Base-by-base conservation (phyloP, 1,140 invertebrate species). In the Drosophila seguyi region DNA sequence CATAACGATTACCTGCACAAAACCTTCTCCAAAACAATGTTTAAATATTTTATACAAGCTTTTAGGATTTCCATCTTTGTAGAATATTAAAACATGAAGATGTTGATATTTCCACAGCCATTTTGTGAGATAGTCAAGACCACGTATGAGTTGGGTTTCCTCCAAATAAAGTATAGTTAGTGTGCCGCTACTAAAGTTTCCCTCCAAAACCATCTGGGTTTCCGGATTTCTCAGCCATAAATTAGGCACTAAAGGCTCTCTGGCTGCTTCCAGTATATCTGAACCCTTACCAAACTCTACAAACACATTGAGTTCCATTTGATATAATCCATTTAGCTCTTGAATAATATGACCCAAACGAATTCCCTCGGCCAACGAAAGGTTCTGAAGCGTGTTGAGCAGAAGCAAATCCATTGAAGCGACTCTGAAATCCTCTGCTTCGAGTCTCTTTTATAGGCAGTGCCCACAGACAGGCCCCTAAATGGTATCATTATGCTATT, bases 81-180 rank as follows among this genome's bases (percentile, higher is more conserved):
- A 87, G 14, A 66, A 39, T 38, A 86, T 76, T 22, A 86, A n/a
- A 29, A 87, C 83, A 2, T 69, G 66, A 3, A 87, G 75, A 20
- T 87, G 71, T 25, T 86, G 79, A 4, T 60, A 63, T 6, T 73
- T 67, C 83, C 79, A 87, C 16, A 82, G 16, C 83, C 75, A 87
- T 3, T 16, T 48, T 13, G 56, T 79, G 0, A 86, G 52, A 18
- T 87, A 86, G 1, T 50, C 39, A 1, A 79, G n/a, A 29, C 61
- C 66, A 2, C 6, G 11, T 4, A 1, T 8, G 0, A 38, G 4
- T 8, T 59, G 20, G 0, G 4, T 14, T n/a, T 75, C 59, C n/a
- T 86, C 79, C 36, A 86, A 36, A 44, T 60, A 66, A 14, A 86
- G 42, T 4, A 87, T 53, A 3, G 83, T 86, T 14, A 86, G 2